Percentiles rank a stretch among this genome's conserved stretches.
These are phyloP conservation scores for Tychaedon coryphoeus DNA, from an alignment of 2,113 vertebrate genomes.

Conservation along the genomic window DNA sequence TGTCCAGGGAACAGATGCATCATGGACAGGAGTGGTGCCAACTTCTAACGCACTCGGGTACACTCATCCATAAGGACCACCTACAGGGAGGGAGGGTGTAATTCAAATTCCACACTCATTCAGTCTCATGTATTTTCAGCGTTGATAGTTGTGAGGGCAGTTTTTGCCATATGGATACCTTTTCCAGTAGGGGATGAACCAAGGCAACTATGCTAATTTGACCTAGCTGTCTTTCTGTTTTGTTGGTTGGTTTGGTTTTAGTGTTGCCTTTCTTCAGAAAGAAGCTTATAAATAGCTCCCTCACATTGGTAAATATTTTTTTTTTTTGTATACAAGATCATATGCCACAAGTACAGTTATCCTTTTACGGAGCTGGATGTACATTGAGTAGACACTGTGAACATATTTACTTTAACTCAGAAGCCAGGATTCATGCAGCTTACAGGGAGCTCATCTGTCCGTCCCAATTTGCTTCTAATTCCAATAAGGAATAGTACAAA, in stretches of 20 bases:
- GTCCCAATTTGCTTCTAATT: background rate
- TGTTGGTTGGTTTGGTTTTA: background rate
- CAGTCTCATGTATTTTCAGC: background rate
- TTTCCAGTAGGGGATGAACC: background rate
- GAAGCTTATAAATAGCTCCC: background rate
- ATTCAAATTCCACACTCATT: background rate
- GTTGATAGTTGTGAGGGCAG: background rate
- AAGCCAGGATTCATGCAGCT: background rate
- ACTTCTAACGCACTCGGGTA: background rate
- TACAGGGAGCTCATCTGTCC: rapidly evolving
- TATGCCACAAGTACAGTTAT: background rate
- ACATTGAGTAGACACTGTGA: background rate
- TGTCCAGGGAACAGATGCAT: background rate
- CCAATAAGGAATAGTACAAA: background rate
- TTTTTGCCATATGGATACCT: background rate
- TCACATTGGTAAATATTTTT: background rate
- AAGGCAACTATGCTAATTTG: background rate
- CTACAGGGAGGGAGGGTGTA: background rate
- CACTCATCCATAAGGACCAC: background rate
- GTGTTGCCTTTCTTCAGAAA: background rate
- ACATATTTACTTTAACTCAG: background rate
- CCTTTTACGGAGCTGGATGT: background rate
- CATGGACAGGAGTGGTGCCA: background rate
- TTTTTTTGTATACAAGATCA: background rate
- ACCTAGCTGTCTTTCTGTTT: background rate